These are phyloP conservation scores for Tetranychus urticae DNA, from an alignment of 1,140 invertebrate species.

Conservation along the genomic window DNA sequence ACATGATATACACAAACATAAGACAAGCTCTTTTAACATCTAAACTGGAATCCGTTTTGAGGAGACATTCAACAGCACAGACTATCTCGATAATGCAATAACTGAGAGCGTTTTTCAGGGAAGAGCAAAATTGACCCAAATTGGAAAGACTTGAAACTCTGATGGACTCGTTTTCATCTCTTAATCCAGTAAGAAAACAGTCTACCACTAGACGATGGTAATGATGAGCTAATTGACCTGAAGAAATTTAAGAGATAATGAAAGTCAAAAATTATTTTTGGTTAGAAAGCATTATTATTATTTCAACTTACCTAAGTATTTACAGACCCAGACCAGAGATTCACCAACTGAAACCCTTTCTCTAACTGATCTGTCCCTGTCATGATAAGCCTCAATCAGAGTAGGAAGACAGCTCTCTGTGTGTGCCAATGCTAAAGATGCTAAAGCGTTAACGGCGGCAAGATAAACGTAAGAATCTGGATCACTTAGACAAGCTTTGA, in stretches of 20 bases:
- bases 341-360: constrained; percentile 55
- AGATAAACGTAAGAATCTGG: constrained; percentile 63
- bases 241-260: neutral
- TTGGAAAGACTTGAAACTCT: constrained; percentile 58
- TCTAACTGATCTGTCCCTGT: constrained; percentile 24
- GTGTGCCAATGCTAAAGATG: constrained; percentile 33
- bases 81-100: constrained; percentile 31
- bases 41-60: constrained; percentile 37
- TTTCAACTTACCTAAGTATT: constrained; percentile 34
- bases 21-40: constrained; percentile 53
- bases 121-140: constrained; percentile 52
- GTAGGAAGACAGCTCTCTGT: constrained; percentile 39
- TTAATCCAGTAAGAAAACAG: constrained; percentile 37
- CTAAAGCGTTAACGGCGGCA: constrained; percentile 45
- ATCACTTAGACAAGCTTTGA: constrained; percentile 38
- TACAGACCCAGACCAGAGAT: constrained; percentile 44
- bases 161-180: constrained; percentile 38
- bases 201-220: constrained; percentile 45
- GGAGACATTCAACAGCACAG: constrained; percentile 35
- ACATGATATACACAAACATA: constrained; percentile 39
- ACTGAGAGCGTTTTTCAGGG: constrained; percentile 44
- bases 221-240: constrained; percentile 43
- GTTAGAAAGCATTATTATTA: neutral
- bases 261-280: constrained; percentile 15
- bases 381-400: constrained; percentile 33